Percentiles rank a stretch among this genome's conserved stretches.
These are phyloP conservation scores for Xestia sexstrigata DNA, from an alignment of 2,888 invertebrate genomes.

Conservation along the genomic window DNA sequence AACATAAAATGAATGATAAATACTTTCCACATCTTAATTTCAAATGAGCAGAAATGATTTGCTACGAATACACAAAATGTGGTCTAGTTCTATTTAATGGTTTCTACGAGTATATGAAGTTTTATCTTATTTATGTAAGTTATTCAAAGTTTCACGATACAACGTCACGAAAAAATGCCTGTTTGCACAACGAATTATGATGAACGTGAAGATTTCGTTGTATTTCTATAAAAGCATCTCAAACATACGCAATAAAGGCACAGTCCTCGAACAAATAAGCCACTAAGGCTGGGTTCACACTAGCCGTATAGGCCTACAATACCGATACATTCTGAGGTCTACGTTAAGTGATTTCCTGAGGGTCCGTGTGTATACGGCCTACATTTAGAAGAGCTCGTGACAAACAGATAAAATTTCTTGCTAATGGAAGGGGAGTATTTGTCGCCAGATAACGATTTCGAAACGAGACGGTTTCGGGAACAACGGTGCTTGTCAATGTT, in stretches of 20 bases:
- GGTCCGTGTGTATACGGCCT: slow-evolving; percentile 66
- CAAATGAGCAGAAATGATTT: slow-evolving; percentile 32
- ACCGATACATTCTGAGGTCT: slow-evolving; percentile 51
- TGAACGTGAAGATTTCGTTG: slow-evolving; percentile 67
- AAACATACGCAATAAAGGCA: slow-evolving; percentile 70
- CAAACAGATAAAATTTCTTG: slow-evolving; percentile 80
- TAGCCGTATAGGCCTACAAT: slow-evolving; percentile 55
- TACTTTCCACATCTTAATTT: slow-evolving; percentile 26
- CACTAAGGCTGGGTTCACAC: slow-evolving; percentile 71
- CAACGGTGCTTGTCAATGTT: slow-evolving; percentile 74
- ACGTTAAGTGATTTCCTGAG: slow-evolving; percentile 75
- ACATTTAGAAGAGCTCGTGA: slow-evolving; percentile 76
- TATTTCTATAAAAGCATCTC: slow-evolving; percentile 71
- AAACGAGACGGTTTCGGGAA: slow-evolving; percentile 75
- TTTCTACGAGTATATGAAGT: neutral
- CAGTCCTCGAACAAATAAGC: slow-evolving; percentile 68
- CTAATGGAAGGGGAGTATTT: slow-evolving; percentile 79
- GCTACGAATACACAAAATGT: slow-evolving; percentile 29
- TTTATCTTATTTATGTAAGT: slow-evolving; percentile 33
- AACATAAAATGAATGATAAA: slow-evolving; percentile 45
- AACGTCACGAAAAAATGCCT: slow-evolving; percentile 50
- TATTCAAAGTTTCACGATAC: slow-evolving; percentile 30
- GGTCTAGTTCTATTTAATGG: slow-evolving; percentile 17
- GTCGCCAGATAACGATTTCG: slow-evolving; percentile 77
- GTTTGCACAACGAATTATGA: slow-evolving; percentile 66